Evolutionary conservation across 2,113 vertebrate genomes (phyloP).

Genomic region (Conger conger): DNA sequence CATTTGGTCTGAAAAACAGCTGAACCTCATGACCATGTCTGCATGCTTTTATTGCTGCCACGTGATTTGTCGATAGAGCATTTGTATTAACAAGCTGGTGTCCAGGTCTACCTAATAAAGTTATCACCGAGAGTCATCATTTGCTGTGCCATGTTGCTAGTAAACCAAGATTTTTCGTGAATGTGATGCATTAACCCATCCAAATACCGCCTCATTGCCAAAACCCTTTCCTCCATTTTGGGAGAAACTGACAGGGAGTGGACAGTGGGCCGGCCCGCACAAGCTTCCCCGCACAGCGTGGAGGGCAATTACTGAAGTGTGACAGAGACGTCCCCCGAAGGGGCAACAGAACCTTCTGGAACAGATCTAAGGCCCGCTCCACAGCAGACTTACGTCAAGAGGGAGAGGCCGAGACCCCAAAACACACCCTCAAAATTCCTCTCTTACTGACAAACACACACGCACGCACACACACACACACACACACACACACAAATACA

Average conservation of each 20-base stretch:
- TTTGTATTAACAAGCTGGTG: too few relatives aligned
- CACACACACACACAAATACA: too few relatives aligned
- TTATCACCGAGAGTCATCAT: too few relatives aligned
- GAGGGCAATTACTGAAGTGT: conserved; percentile 51
- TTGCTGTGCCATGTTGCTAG: neutral
- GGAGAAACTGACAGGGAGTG: neutral
- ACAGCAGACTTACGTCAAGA: neutral
- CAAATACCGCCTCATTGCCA: neutral
- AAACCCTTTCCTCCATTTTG: neutral
- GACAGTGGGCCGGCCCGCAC: neutral
- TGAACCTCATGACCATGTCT: too few relatives aligned
- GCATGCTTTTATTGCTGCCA: too few relatives aligned
- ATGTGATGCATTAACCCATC: neutral
- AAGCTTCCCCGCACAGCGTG: neutral
- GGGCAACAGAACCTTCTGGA: conserved; percentile 56
- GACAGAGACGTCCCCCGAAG: conserved; percentile 43
- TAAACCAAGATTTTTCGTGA: too few relatives aligned
- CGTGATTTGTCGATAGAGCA: too few relatives aligned
- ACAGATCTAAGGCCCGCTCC: conserved; percentile 36
- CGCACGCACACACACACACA: too few relatives aligned
- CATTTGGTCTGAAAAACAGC: too few relatives aligned
- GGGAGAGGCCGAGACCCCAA: neutral
- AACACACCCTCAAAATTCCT: too few relatives aligned
- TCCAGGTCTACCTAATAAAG: too few relatives aligned
- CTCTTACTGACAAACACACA: too few relatives aligned